Percentiles rank a stretch among this genome's conserved stretches.
phyloP scores from a whole-genome alignment of 2,113 vertebrate genomes.

The Polypterus bichir region DNA sequence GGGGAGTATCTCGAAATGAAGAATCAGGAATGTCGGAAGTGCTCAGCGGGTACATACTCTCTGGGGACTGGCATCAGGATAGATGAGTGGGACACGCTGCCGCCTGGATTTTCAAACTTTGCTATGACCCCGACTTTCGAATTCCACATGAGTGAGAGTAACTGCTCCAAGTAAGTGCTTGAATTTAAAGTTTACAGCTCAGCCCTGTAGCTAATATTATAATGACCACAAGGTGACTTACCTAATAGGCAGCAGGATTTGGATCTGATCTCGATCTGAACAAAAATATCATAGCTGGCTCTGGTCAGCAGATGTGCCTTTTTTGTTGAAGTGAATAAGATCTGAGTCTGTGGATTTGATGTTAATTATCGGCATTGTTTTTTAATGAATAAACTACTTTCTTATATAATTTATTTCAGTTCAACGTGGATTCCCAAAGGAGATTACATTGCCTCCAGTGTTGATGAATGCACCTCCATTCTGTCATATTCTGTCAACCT shows the following conservation, averaged over 20 bases:
- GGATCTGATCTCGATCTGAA: too few species aligned
- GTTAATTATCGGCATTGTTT: too few species aligned
- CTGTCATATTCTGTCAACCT: conserved; percentile 80
- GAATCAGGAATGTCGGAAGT: conserved; percentile 71
- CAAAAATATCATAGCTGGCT: too few species aligned
- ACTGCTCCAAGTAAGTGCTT: conserved; percentile 70
- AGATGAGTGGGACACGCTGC: conserved; percentile 79
- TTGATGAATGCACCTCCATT: conserved; percentile 80
- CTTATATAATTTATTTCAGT: conserved; percentile 34
- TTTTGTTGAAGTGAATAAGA: too few species aligned
- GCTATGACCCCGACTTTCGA: conserved; percentile 46
- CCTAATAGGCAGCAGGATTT: too few species aligned
- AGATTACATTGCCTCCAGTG: conserved; percentile 79
- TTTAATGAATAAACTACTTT: too few species aligned
- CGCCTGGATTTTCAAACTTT: conserved; percentile 69
- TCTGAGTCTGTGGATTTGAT: too few species aligned
- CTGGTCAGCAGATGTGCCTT: too few species aligned
- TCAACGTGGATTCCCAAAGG: conserved; percentile 77
- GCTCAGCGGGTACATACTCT: conserved; percentile 72
- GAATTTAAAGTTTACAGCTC: neutral
- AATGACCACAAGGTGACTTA: neutral
- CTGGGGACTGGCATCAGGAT: conserved; percentile 76
- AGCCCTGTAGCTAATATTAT: neutral
- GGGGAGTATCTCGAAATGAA: conserved; percentile 90
- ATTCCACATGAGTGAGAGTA: conserved; percentile 23